Percentiles rank a stretch among this genome's conserved stretches.
phyloP scores from a whole-genome alignment of 2,113 vertebrate species.

The Catharus minimus region DNA sequence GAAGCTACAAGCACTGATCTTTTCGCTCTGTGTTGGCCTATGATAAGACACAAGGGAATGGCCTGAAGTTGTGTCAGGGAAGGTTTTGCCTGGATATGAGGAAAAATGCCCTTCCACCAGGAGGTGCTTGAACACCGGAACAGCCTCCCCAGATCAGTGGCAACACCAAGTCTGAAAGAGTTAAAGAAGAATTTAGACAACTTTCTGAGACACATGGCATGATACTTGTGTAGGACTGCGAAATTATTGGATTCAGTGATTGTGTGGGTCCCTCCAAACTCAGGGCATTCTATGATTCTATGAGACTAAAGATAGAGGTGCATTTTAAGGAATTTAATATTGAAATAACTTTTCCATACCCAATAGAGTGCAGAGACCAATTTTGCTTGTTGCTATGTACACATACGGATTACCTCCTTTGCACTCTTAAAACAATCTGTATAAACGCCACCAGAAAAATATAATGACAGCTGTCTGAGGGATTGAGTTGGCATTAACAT shows the following conservation, averaged over 20 bases:
- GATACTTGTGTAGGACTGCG: rapidly evolving
- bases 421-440: background rate
- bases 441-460: background rate
- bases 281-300: background rate
- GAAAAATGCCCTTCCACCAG: background rate
- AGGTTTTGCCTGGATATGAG: background rate
- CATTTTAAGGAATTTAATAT: background rate
- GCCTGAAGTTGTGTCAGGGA: background rate
- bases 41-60: background rate
- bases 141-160: too few species aligned
- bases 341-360: background rate
- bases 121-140: background rate
- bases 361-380: background rate
- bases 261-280: background rate
- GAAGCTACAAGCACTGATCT: background rate
- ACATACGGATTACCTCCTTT: background rate
- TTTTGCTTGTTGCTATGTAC: background rate
- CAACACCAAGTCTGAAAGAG: background rate
- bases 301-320: background rate
- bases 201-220: background rate
- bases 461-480: background rate
- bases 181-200: background rate
- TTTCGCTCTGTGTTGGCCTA: background rate
- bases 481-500: background rate
- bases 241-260: background rate